Base-by-base conservation (phyloP, 2,113 vertebrate genomes). In the Sakesphorus luctuosus region DNA sequence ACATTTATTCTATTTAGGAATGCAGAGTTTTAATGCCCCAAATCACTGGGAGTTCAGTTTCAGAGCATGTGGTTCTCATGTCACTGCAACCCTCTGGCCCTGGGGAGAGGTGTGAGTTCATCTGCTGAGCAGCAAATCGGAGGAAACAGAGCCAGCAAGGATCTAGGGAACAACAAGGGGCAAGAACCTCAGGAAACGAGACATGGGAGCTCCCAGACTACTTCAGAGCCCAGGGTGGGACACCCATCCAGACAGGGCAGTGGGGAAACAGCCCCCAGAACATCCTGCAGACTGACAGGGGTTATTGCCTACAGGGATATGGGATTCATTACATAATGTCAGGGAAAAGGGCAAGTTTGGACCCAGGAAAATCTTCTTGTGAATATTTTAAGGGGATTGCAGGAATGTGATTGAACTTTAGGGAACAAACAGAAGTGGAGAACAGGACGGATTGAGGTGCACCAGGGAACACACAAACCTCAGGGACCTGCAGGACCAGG, bases 271-370 rank as follows among this genome's bases (percentile, higher is more conserved):
- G 23, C 9, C 36, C 65, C 53, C 55, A 59, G 33, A 53, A 53
- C 26, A 46, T 9, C 36, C 63, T 66, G 66, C 65, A 90, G 50
- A 24, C 11, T 38, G 31, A 66, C 3, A 3, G 9, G 26, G 13
- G 14, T 29, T 40, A 46, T 1, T 62, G 52, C 47, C 71, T 28
- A 25, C 28, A 46, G 52, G 58, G 38, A 44, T 25, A 21, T 1
- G 44, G 29, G 24, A 52, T 16, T 44, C 18, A 4, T 9, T 13
- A n/a, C 0, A 5, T 31, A 28, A 66, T 47, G 26, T 0, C 2
- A 25, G 53, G 29, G 25, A 17, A 55, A 76, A 86, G 10, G 40
- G 4, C 8, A 13, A 7, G 19, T 59, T 36, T 63, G 61, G 25
- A 58, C 31, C 47, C 0, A 0, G 40, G 24, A 11, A 72, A 80